These are phyloP conservation scores for Agrochola circellaris DNA, from an alignment of 2,888 invertebrate species.

Conservation along the genomic window DNA sequence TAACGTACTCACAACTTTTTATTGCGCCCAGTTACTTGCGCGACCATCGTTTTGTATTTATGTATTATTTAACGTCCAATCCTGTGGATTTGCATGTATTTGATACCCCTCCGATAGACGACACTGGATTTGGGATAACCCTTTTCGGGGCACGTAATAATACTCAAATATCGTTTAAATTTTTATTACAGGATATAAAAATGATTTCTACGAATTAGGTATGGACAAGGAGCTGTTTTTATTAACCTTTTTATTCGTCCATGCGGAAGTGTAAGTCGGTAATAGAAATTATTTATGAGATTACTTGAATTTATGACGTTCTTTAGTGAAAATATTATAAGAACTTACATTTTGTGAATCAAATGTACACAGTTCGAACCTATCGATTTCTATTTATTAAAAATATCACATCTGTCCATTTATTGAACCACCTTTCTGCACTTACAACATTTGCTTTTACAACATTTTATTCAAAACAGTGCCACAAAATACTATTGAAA, in stretches of 20 bases:
- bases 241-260: constrained; percentile 63
- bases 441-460: constrained; percentile 48
- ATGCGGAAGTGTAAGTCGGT: constrained; percentile 42
- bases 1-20: constrained; percentile 84
- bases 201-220: constrained; percentile 72
- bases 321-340: constrained; percentile 1
- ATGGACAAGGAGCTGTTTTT: constrained; percentile 65
- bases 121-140: constrained; percentile 76
- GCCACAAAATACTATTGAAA: constrained; percentile 65
- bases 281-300: constrained; percentile 45
- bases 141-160: constrained; percentile 76
- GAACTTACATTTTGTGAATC: neutral
- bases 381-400: neutral
- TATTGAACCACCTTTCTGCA: constrained; percentile 37
- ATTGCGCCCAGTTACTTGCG: constrained; percentile 79
- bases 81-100: constrained; percentile 85
- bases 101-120: constrained; percentile 71
- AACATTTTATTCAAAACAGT: constrained; percentile 60
- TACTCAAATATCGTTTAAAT: constrained; percentile 74
- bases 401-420: neutral
- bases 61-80: constrained; percentile 87
- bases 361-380: neutral
- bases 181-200: constrained; percentile 73
- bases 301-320: constrained; percentile 32
- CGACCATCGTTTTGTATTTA: constrained; percentile 81